These are phyloP conservation scores for Gryllus bimaculatus DNA, from an alignment of 1,140 invertebrate species.

Conservation along the genomic window DNA sequence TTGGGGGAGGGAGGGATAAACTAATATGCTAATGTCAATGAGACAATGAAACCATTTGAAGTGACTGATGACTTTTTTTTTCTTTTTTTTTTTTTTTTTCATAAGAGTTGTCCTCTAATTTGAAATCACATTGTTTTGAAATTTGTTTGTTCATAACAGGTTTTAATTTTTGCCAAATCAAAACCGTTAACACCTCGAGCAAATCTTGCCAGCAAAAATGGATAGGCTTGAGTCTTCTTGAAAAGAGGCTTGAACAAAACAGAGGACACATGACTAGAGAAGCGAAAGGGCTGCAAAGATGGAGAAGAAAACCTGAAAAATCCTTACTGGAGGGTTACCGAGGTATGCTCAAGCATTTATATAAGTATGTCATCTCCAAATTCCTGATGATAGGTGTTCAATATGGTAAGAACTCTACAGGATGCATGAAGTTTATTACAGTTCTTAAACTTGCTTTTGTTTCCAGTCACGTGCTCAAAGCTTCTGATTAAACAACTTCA, in stretches of 20 bases:
- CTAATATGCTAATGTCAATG: no score
- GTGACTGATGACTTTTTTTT: no score
- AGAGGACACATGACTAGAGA: slow-evolving; percentile 88
- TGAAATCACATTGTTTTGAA: no score
- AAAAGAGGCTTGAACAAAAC: slow-evolving; percentile 88
- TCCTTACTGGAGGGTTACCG: slow-evolving; percentile 87
- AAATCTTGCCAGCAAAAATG: slow-evolving; percentile 89
- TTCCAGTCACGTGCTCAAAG: slow-evolving; percentile 64
- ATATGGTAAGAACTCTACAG: no score
- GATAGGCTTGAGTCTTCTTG: slow-evolving; percentile 87
- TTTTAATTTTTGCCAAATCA: slow-evolving; percentile 80
- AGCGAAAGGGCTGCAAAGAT: slow-evolving; percentile 90
- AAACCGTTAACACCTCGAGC: slow-evolving; percentile 87
- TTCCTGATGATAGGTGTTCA: no score
- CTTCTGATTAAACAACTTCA: slow-evolving; percentile 83
- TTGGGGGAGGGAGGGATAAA: no score
- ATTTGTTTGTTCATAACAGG: slow-evolving; percentile 36
- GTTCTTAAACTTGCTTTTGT: slow-evolving; percentile 21
- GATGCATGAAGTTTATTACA: background rate
- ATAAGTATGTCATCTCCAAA: no score
- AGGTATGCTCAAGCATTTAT: slow-evolving; percentile 39
- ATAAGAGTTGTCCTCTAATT: no score
- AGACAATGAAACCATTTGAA: no score
- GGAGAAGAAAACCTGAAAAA: slow-evolving; percentile 95
- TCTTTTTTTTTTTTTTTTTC: no score